Evolutionary conservation across 92 coral and sea anemone species (phyloP).

Genomic region (Muricea muricata): DNA sequence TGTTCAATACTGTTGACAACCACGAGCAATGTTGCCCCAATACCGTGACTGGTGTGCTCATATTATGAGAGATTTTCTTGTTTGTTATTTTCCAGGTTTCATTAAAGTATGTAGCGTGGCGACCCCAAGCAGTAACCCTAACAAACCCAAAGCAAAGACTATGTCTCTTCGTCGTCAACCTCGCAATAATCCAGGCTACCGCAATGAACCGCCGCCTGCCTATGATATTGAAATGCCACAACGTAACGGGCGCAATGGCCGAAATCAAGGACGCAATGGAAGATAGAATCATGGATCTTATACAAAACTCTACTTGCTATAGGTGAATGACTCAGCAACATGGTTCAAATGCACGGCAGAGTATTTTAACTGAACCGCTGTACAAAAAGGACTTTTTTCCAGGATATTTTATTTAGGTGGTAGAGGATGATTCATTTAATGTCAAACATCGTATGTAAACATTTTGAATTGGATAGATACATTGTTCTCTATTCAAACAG

Average conservation of each 20-base stretch:
- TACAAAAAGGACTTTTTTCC: too few relatives aligned
- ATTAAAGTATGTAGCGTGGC: constrained; percentile 94
- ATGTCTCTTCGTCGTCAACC: constrained; percentile 89
- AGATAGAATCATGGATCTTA: neutral
- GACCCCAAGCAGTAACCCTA: constrained; percentile 98
- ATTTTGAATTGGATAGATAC: too few relatives aligned
- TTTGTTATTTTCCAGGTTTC: constrained; percentile 64
- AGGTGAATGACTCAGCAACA: neutral
- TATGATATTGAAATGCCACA: constrained; percentile 39
- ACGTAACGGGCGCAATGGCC: neutral
- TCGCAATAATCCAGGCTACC: constrained; percentile 23
- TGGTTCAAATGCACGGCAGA: too few relatives aligned
- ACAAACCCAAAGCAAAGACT: constrained; percentile 85
- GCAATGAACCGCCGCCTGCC: constrained; percentile 50
- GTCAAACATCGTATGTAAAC: too few relatives aligned
- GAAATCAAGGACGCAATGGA: constrained; percentile 10
- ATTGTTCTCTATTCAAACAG: too few relatives aligned
- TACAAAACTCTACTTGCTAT: neutral
- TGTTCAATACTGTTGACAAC: neutral
- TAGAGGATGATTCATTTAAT: too few relatives aligned
- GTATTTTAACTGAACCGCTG: too few relatives aligned
- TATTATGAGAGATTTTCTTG: neutral
- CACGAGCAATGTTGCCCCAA: neutral
- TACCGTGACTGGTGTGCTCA: neutral
- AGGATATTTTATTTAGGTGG: too few relatives aligned